Percentiles rank a stretch among this genome's conserved stretches.
These are phyloP conservation scores for Rissa tridactyla DNA, from an alignment of 2,113 vertebrate genomes.

Conservation along the genomic window DNA sequence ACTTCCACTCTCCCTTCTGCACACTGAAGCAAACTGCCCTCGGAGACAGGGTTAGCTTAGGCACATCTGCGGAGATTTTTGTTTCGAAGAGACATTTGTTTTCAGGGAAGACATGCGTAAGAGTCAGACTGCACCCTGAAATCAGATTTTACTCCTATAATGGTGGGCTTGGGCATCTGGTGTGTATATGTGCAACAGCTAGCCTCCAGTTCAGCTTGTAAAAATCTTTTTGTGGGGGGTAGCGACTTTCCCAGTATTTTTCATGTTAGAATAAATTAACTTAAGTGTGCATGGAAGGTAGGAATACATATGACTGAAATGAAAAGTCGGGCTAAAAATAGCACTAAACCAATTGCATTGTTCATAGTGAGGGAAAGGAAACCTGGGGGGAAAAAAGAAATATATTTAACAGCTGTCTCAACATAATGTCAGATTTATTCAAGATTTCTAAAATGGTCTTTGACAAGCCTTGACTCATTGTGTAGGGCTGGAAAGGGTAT, in stretches of 20 bases:
- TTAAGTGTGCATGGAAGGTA: constrained; percentile 47
- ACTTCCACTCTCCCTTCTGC: neutral
- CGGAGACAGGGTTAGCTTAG: neutral
- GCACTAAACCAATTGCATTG: constrained; percentile 42
- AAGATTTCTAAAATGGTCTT: constrained; percentile 66
- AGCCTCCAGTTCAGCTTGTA: constrained; percentile 22
- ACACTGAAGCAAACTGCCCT: neutral
- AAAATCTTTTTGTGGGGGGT: constrained; percentile 18
- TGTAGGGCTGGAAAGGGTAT: constrained; percentile 27
- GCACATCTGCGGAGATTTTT: neutral
- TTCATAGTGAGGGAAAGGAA: constrained; percentile 54
- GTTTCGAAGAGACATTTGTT: neutral
- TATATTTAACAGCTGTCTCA: constrained; percentile 68
- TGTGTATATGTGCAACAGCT: constrained; percentile 2
- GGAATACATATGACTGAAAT: constrained; percentile 49
- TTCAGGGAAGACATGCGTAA: neutral
- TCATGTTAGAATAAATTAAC: constrained; percentile 62
- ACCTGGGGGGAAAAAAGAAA: neutral
- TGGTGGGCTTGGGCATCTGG: constrained; percentile 19
- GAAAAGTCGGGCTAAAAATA: constrained; percentile 58
- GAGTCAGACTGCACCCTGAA: constrained; percentile 29
- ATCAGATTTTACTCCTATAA: constrained; percentile 39
- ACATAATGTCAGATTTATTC: constrained; percentile 67
- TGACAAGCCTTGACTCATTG: constrained; percentile 55
- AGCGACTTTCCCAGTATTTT: constrained; percentile 28